These are phyloP conservation scores for Cosmia pyralina DNA, from an alignment of 2,888 invertebrate genomes.

Conservation along the genomic window DNA sequence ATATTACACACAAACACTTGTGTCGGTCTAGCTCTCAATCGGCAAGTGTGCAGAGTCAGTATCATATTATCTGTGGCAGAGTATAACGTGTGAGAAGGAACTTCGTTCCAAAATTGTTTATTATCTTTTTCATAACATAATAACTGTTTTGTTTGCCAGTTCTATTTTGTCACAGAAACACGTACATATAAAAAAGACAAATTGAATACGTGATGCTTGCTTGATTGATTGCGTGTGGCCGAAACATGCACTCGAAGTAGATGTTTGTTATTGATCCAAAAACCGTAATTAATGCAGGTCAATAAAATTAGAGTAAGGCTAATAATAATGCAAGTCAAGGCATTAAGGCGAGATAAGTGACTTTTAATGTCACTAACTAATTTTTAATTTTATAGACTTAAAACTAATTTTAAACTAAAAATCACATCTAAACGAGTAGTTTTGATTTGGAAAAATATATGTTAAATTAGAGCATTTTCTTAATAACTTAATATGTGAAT, in stretches of 20 bases:
- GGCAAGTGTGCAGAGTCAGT: not conserved
- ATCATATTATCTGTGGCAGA: too few species aligned
- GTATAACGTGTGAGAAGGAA: not conserved
- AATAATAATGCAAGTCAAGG: not conserved
- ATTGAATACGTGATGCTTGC: not conserved
- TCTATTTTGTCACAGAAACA: not conserved
- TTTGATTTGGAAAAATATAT: too few species aligned
- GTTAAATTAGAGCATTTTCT: too few species aligned
- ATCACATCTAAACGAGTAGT: too few species aligned
- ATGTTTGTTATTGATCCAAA: conserved; percentile 8
- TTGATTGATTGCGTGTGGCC: not conserved
- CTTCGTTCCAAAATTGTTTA: not conserved
- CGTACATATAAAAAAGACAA: not conserved
- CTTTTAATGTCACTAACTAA: too few species aligned
- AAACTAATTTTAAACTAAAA: too few species aligned
- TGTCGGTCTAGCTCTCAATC: not conserved
- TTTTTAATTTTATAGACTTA: too few species aligned
- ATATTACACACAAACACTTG: too few species aligned
- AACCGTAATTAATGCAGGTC: not conserved
- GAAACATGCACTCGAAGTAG: not conserved
- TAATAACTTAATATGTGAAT: too few species aligned
- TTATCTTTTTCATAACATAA: too few species aligned
- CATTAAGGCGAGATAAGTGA: too few species aligned
- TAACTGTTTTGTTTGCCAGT: too few species aligned
- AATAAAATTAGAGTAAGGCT: conserved; percentile 2